phyloP scores from a whole-genome alignment of 2,797 vertebrate genomes.

The Neosalanx taihuensis region DNA sequence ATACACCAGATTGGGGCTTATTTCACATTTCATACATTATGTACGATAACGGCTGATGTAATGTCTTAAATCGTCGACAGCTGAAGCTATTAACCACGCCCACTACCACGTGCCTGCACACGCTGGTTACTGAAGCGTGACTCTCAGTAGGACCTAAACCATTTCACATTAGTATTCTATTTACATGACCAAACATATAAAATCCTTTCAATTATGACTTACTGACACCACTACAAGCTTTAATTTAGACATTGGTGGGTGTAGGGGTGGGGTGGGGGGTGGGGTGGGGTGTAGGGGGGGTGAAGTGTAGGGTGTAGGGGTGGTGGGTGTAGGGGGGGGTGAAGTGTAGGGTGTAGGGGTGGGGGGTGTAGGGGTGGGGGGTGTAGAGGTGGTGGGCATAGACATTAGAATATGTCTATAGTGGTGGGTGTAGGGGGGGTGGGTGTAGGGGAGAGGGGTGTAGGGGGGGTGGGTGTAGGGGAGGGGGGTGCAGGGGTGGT shows the following conservation, averaged over 20 bases:
- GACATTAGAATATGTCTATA: too few species aligned
- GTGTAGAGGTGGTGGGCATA: constrained; percentile 11
- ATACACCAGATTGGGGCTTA: background rate
- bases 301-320: background rate
- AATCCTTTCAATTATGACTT: background rate
- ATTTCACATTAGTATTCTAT: constrained; percentile 53
- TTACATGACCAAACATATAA: background rate
- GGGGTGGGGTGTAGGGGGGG: too few species aligned
- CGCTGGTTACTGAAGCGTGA: constrained; percentile 58
- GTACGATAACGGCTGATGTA: constrained; percentile 63
- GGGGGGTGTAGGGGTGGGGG: constrained; percentile 10
- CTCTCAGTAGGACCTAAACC: constrained; percentile 58
- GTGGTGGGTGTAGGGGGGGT: too few species aligned
- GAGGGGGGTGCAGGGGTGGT: constrained; percentile 37
- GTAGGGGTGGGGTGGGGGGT: background rate
- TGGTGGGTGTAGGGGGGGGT: background rate
- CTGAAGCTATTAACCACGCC: constrained; percentile 44
- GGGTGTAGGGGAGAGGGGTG: background rate
- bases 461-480: constrained; percentile 13
- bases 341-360: too few species aligned
- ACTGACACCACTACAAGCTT: too few species aligned
- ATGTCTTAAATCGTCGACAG: constrained; percentile 48
- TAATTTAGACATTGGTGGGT: too few species aligned
- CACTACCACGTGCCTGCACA: constrained; percentile 67
- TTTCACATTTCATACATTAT: constrained; percentile 52